Conservation (phyloP, 2,797 vertebrate species). For the Myotis myotis region DNA sequence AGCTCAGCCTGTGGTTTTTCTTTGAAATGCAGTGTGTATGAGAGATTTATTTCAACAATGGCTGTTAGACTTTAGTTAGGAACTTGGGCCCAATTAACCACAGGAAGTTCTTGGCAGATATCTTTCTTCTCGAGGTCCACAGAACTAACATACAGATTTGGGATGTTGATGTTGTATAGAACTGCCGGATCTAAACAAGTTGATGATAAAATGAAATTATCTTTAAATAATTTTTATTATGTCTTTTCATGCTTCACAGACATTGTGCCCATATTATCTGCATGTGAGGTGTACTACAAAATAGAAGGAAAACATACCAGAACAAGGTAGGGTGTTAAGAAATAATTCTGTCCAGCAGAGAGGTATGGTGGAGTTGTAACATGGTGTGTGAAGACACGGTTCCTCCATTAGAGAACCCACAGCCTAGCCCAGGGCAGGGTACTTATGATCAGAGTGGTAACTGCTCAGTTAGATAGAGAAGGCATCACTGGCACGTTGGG, state of each 20-base stretch:
- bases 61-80: neutral
- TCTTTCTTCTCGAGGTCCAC: neutral
- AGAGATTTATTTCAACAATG: neutral
- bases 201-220: neutral
- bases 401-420: neutral
- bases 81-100: neutral
- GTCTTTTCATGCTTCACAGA: neutral
- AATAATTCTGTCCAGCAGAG: neutral
- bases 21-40: neutral
- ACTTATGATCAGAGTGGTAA: neutral
- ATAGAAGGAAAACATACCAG: neutral
- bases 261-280: too few relatives aligned
- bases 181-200: neutral
- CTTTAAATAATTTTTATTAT: neutral
- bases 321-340: rapidly evolving
- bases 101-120: neutral
- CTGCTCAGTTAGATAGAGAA: neutral
- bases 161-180: neutral
- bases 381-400: neutral
- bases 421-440: neutral
- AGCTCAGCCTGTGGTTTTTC: neutral
- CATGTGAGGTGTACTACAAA: neutral
- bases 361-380: neutral
- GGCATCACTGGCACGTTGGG: rapidly evolving
- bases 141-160: neutral